phyloP scores from a whole-genome alignment of 2,888 invertebrate species.

The Mythimna ferrago region DNA sequence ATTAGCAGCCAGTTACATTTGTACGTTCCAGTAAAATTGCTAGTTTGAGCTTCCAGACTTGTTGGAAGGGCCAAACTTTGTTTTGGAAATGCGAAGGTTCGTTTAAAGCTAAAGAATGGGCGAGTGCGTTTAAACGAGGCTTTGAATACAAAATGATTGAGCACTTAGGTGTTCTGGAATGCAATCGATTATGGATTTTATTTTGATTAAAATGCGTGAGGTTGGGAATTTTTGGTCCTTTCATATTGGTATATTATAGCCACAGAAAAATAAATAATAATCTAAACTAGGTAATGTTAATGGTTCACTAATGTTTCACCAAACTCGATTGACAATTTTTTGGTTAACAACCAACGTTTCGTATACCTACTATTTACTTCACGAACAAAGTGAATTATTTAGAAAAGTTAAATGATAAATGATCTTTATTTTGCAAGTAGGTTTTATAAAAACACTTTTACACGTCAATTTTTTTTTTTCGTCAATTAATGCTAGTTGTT shows the following conservation, averaged over 20 bases:
- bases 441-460: no score
- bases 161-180: not conserved
- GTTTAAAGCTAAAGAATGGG: not conserved
- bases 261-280: not conserved
- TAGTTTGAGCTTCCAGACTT: constrained; percentile 19
- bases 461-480: no score
- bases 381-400: no score
- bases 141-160: constrained; percentile 10
- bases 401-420: no score
- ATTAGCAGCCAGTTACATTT: constrained; percentile 49
- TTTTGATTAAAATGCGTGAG: not conserved
- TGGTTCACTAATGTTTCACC: no score
- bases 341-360: no score
- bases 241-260: no score
- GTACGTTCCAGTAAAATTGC: constrained; percentile 35
- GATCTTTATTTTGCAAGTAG: no score
- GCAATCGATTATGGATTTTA: not conserved
- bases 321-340: no score
- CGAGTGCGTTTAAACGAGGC: constrained; percentile 12
- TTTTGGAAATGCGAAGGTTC: constrained; percentile 13
- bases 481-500: no score
- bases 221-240: not conserved
- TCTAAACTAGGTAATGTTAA: no score
- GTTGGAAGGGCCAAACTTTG: constrained; percentile 25
- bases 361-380: no score